Evolutionary conservation across 2,113 vertebrate genomes (phyloP), one percentile per base, ranked within the genome.

Genomic region (Melanotaenia duboulayi): DNA sequence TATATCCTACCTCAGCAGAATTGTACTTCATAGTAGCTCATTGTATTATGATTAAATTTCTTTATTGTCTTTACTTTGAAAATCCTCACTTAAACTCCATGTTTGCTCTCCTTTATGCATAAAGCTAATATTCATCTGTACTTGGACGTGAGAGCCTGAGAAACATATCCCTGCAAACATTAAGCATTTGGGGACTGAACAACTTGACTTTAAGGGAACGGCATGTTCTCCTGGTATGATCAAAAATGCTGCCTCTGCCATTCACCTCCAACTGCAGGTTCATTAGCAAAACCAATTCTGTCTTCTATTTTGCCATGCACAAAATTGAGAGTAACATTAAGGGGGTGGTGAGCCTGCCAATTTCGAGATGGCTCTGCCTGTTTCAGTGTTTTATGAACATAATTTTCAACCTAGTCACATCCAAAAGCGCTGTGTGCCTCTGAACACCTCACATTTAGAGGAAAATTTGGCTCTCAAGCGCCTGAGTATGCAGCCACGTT

Each of bases 301-400:
- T 75, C 74, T 71, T 89, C 87, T 87, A 80, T 80, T 83, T 82
- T 63, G 48, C 80, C 59, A 14, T n/a, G 58, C 58, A 54, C 54
- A 59, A 79, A 62, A 79, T 71, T 74, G 25, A 50, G 74, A 82
- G 68, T 39, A 11, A 40, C 74, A 49, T 83, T 35, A 46, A 71
- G 57, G 24, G 55, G 59, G 49, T 2, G 14, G 28, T 48, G 55
- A 66, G 46, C 54, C 68, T 68, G 74, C 85, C 60, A 62, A 65
- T 86, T 87, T 79, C 60, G 71, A 23, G 28, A 16, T 7, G 19
- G 54, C 63, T 39, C 37, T 22, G 24, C 42, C 56, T 74, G 69
- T 67, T 66, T 14, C 14, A 51, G 32, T 12, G 7, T 57, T 67
- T 60, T 28, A 8, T 71, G 51, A 62, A 48, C 69, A 61, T 74